A percentile compares a stretch with the other conserved stretches of the same genome.
Evolutionary conservation across 2,113 vertebrate genomes (phyloP).

Genomic region (Procavia capensis): DNA sequence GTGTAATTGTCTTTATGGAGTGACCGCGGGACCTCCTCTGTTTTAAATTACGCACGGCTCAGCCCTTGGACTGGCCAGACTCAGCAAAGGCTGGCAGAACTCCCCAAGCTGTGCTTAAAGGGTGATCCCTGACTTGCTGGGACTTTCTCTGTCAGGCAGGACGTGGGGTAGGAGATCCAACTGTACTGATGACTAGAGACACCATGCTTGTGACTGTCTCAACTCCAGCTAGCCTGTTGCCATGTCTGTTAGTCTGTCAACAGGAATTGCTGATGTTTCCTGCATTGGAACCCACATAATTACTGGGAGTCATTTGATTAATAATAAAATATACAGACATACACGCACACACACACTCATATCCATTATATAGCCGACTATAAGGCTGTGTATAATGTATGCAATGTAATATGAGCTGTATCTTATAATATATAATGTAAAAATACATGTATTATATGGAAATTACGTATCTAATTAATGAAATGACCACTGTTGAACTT

Average conservation of each 20-base stretch:
- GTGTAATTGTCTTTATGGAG: slow-evolving; percentile 91
- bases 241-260: slow-evolving; percentile 81
- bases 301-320: slow-evolving; percentile 63
- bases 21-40: slow-evolving; percentile 91
- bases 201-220: slow-evolving; percentile 81
- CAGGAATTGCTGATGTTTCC: slow-evolving; percentile 82
- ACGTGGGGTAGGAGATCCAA: slow-evolving; percentile 86
- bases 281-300: slow-evolving; percentile 76
- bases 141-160: slow-evolving; percentile 90
- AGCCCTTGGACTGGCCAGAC: slow-evolving; percentile 90
- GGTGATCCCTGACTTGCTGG: slow-evolving; percentile 87
- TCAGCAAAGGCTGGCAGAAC: slow-evolving; percentile 86
- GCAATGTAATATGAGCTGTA: too few species aligned
- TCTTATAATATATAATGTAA: not conserved
- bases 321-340: too few species aligned
- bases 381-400: too few species aligned
- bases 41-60: slow-evolving; percentile 91
- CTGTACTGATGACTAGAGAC: slow-evolving; percentile 84
- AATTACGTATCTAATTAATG: too few species aligned
- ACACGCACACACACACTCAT: not conserved
- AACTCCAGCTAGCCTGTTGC: slow-evolving; percentile 82
- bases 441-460: not conserved
- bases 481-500: too few species aligned
- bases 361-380: not conserved
- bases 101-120: slow-evolving; percentile 87